Conservation (phyloP, 1,140 invertebrate species). For the Ladona fulva region DNA sequence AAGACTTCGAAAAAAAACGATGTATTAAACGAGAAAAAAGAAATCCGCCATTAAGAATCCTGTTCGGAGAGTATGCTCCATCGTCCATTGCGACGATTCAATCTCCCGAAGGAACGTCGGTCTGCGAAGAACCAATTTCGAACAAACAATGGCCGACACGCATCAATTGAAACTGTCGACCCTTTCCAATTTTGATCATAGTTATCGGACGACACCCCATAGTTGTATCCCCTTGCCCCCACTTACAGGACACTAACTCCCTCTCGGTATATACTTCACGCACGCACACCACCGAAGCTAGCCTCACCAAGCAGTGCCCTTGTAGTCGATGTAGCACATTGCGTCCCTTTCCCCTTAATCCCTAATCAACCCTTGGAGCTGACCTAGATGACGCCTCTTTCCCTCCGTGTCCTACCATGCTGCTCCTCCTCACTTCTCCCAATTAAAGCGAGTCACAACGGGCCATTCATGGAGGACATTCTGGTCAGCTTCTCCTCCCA, state of each 20-base stretch:
- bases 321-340: not conserved
- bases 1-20: no score
- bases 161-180: not conserved
- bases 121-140: not conserved
- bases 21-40: no score
- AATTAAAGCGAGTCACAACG: not conserved
- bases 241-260: not conserved
- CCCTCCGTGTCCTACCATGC: not conserved
- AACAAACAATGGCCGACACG: not conserved
- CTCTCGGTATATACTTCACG: not conserved
- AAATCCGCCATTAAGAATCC: no score
- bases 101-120: not conserved
- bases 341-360: not conserved
- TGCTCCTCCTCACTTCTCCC: not conserved
- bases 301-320: not conserved
- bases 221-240: no score
- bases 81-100: no score
- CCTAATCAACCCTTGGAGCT: conserved; percentile 3
- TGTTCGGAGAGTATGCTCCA: no score
- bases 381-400: not conserved
- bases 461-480: no score
- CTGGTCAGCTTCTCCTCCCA: not conserved
- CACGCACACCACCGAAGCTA: not conserved
- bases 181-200: not conserved
- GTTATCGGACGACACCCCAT: not conserved